Evolutionary conservation across 2,113 vertebrate species (phyloP), one percentile per base, ranked within the genome.

Genomic region (Ceyx cyanopectus): DNA sequence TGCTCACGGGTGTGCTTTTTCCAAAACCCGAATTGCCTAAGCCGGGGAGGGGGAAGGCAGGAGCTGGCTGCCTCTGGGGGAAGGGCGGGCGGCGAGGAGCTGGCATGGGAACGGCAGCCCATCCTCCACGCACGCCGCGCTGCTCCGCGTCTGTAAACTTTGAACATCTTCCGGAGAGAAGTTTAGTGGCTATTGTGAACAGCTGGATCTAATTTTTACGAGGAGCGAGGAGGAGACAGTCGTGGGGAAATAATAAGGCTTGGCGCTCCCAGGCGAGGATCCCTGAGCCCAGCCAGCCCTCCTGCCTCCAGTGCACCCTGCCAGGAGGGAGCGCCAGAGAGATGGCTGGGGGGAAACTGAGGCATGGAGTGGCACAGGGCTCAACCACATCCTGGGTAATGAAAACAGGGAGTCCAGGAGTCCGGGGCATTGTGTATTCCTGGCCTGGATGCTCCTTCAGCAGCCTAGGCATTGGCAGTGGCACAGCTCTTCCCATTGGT

Each of bases 161-260:
- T 76, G 90, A 97, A 95, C 96, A 97, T 97, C 96, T 96, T 97
- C 95, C 95, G 94, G 96, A 96, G 95, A 96, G 86, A 96, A 96
- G 95, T 94, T 94, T 90, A 93, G 95, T 93, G 89, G 95, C 96
- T 95, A 95, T 96, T 96, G 95, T 93, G 97, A 96, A 96, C 96
- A 97, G 97, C 96, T 97, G 96, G 96, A 96, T 95, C 94, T 93
- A 97, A 97, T 97, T 97, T 56, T 96, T 96, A 95, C 37, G 80
- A 97, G 91, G 91, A 96, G 94, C 27, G 85, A 95, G 97, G 93
- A 97, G 93, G 97, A 97, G 96, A 97, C 95, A 96, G 89, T 96
- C 81, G 91, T 95, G 95, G 93, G 93, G 93, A 94, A 95, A 95
- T 90, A 95, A 96, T 88, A 90, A 95, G 89, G 87, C 91, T 89